phyloP scores from a whole-genome alignment of 2,888 invertebrate genomes.

The Embidobia sp. region DNA sequence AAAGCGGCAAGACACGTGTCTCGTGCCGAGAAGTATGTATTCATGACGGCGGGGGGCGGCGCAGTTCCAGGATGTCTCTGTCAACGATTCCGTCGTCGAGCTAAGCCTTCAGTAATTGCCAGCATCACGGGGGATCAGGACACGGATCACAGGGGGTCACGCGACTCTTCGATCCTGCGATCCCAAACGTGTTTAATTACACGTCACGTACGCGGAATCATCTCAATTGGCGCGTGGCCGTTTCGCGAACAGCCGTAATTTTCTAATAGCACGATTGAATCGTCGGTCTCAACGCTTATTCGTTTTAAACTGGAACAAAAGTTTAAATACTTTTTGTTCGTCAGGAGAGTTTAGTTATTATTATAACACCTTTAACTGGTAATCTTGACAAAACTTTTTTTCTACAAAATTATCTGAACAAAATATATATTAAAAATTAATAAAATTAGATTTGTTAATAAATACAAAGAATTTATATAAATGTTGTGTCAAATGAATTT shows the following conservation, averaged over 20 bases:
- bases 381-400: no score
- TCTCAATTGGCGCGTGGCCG: slow-evolving; percentile 69
- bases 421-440: no score
- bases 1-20: slow-evolving; percentile 76
- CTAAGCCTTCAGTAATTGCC: slow-evolving; percentile 80
- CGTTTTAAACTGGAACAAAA: no score
- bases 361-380: no score
- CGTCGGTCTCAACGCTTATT: no score
- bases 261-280: no score
- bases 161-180: slow-evolving; percentile 74
- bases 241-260: slow-evolving; percentile 47
- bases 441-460: no score
- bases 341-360: no score
- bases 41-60: slow-evolving; percentile 69
- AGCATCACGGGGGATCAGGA: slow-evolving; percentile 79
- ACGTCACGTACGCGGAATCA: slow-evolving; percentile 74
- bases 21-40: slow-evolving; percentile 70
- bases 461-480: no score
- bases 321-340: no score
- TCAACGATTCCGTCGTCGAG: slow-evolving; percentile 71
- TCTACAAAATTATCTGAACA: no score
- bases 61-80: slow-evolving; percentile 70
- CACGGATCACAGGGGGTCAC: slow-evolving; percentile 71
- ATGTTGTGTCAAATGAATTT: no score
- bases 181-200: slow-evolving; percentile 78